phyloP scores from a whole-genome alignment of 1,140 invertebrate genomes.

The Drosophila cardini region DNA sequence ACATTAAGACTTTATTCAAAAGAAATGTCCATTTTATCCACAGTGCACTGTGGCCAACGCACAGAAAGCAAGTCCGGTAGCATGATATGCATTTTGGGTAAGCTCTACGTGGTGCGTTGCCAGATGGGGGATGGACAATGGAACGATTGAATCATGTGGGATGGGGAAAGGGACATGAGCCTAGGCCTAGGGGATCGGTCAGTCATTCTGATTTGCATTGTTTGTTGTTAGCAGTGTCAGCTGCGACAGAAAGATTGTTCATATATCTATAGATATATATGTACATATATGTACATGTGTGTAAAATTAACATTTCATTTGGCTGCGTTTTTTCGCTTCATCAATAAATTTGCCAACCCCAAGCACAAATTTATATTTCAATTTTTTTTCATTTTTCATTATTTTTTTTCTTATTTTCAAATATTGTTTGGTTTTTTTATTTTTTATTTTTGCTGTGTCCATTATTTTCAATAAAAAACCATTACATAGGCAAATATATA shows the following conservation, averaged over 20 bases:
- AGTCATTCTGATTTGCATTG: slow-evolving; percentile 74
- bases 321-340: slow-evolving; percentile 68
- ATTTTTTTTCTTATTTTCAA: slow-evolving; percentile 36
- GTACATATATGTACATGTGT: slow-evolving; percentile 13
- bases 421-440: slow-evolving; percentile 15
- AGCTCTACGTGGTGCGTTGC: background rate
- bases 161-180: background rate
- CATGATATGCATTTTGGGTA: slow-evolving; percentile 51
- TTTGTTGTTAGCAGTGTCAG: slow-evolving; percentile 74
- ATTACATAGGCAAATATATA: slow-evolving; percentile 79
- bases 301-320: slow-evolving; percentile 82
- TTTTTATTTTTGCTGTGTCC: slow-evolving; percentile 29
- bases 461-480: slow-evolving; percentile 75
- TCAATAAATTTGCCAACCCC: slow-evolving; percentile 74
- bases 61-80: slow-evolving; percentile 19
- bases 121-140: background rate
- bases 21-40: too few relatives aligned
- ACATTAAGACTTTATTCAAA: too few relatives aligned
- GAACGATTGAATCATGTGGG: background rate
- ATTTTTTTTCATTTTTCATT: slow-evolving; percentile 27
- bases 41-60: slow-evolving; percentile 5
- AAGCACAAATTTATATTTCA: slow-evolving; percentile 15
- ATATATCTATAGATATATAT: slow-evolving; percentile 3
- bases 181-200: slow-evolving; percentile 41
- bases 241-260: slow-evolving; percentile 59